A percentile compares a stretch with the other conserved stretches of the same genome.
phyloP scores from a whole-genome alignment of 2,888 invertebrate species.

The Limenitis camilla region DNA sequence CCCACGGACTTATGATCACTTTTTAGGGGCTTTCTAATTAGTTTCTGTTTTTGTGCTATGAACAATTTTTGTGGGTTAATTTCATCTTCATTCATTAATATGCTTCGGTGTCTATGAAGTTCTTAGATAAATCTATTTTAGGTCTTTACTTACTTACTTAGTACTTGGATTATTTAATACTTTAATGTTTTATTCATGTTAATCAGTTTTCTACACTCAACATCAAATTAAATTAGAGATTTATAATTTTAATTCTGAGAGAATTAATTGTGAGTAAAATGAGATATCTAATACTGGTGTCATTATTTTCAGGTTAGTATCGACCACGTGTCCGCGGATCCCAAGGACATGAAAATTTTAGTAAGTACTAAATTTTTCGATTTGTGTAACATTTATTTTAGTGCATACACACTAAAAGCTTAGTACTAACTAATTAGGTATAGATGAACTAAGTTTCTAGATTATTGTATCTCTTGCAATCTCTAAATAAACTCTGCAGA shows the following conservation, averaged over 20 bases:
- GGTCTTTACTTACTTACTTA: no score
- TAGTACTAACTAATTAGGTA: background rate
- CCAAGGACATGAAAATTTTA: slow-evolving; percentile 74
- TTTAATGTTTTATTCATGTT: no score
- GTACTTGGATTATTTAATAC: no score
- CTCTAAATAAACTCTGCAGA: no score
- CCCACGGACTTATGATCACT: slow-evolving; percentile 68
- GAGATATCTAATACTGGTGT: background rate
- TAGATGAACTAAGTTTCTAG: no score
- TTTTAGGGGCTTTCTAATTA: slow-evolving; percentile 72
- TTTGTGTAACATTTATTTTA: slow-evolving; percentile 22
- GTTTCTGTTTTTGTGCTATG: slow-evolving; percentile 50
- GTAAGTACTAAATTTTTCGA: slow-evolving; percentile 57
- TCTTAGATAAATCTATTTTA: no score
- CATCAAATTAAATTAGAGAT: no score
- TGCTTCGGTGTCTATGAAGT: background rate
- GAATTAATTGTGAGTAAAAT: no score
- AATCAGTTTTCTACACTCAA: no score
- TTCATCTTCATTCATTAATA: background rate
- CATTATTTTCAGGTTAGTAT: slow-evolving; percentile 64
- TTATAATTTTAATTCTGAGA: no score
- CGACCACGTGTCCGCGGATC: slow-evolving; percentile 67
- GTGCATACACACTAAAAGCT: slow-evolving; percentile 27
- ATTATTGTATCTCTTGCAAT: no score
- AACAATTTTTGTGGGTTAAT: slow-evolving; percentile 19